Percentiles rank a stretch among this genome's conserved stretches.
Conservation (phyloP, 2,797 vertebrate genomes). For the Manis pentadactyla region DNA sequence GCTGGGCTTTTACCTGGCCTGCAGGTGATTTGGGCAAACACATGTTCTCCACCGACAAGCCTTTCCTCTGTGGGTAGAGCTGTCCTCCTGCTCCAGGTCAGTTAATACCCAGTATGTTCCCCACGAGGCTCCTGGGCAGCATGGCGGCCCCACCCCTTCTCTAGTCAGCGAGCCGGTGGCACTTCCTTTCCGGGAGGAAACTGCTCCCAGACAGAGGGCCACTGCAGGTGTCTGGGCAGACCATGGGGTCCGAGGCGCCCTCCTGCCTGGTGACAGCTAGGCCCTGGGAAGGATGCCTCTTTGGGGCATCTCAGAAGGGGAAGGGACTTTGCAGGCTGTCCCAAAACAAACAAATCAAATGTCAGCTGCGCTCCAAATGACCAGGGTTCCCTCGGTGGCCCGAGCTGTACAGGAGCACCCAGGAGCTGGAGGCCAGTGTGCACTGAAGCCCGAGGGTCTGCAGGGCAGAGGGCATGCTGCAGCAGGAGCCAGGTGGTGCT, state of each 20-base stretch:
- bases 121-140: background rate
- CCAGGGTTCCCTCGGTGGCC: background rate
- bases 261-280: background rate
- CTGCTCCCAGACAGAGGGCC: background rate
- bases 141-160: background rate
- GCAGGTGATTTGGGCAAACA: background rate
- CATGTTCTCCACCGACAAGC: rapidly evolving
- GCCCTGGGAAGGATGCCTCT: background rate
- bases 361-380: background rate
- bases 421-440: background rate
- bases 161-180: rapidly evolving
- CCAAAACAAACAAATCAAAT: background rate
- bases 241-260: background rate
- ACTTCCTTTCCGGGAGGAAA: background rate
- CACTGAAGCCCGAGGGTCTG: background rate
- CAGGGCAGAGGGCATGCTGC: rapidly evolving
- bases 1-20: too few relatives aligned
- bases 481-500: background rate
- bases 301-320: background rate
- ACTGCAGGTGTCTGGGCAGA: background rate
- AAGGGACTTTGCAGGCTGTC: background rate
- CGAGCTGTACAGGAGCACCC: too few relatives aligned
- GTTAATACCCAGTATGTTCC: background rate
- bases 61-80: background rate
- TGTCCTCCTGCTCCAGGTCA: background rate